These are phyloP conservation scores for Takifugu bimaculatus DNA, from an alignment of 2,113 vertebrate genomes.

Conservation along the genomic window DNA sequence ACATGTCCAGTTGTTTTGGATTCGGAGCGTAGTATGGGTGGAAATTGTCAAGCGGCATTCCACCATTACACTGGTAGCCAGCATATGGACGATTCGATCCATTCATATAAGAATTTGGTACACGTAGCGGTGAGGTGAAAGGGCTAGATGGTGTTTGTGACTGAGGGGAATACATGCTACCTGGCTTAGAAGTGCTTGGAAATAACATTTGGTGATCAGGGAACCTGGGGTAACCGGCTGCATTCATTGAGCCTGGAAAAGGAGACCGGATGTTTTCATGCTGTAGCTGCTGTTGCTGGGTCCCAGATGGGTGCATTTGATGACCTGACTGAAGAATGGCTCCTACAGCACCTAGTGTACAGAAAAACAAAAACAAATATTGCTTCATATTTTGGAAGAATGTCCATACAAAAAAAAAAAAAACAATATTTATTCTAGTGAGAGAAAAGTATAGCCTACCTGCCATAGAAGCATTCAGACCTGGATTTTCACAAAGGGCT, in stretches of 20 bases:
- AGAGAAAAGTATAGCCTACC: slow-evolving; percentile 52
- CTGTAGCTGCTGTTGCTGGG: slow-evolving; percentile 60
- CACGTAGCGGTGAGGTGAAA: slow-evolving; percentile 78
- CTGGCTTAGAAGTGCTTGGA: slow-evolving; percentile 77
- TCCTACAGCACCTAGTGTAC: slow-evolving; percentile 53
- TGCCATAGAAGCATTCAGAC: slow-evolving; percentile 53
- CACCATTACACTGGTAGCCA: slow-evolving; percentile 87
- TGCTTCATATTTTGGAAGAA: background rate
- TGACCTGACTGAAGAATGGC: slow-evolving; percentile 55
- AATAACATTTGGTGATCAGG: slow-evolving; percentile 76
- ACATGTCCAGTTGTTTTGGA: slow-evolving; percentile 83
- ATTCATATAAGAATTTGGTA: slow-evolving; percentile 82
- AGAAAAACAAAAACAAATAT: slow-evolving; percentile 16
- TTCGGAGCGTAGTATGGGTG: slow-evolving; percentile 80
- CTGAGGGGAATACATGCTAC: slow-evolving; percentile 75
- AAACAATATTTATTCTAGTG: background rate
- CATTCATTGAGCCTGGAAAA: slow-evolving; percentile 75
- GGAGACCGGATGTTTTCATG: slow-evolving; percentile 68
- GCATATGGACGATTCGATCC: slow-evolving; percentile 81
- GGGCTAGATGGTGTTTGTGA: slow-evolving; percentile 73
- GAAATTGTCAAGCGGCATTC: slow-evolving; percentile 79
- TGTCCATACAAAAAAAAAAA: background rate
- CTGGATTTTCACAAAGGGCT: slow-evolving; percentile 68
- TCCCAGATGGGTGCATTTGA: slow-evolving; percentile 60
- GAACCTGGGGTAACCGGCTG: slow-evolving; percentile 77